Evolutionary conservation across 2,888 invertebrate species (phyloP).

Genomic region (Gastracanthus pulcherrimus): DNA sequence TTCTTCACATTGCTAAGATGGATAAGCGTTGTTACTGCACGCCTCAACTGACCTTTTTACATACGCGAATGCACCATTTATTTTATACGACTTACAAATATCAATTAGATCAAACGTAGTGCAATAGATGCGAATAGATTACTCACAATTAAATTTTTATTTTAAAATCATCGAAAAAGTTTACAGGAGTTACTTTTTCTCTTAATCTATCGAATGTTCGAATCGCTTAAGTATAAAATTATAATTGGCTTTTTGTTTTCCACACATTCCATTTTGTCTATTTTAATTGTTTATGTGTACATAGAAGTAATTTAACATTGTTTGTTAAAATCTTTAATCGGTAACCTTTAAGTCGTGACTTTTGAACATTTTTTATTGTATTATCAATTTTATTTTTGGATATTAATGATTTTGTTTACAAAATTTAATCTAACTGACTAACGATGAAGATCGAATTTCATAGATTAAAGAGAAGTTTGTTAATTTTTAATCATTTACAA

Average conservation of each 20-base stretch:
- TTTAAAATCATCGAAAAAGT: background rate
- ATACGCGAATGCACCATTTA: constrained; percentile 27
- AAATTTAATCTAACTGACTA: background rate
- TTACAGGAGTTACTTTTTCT: background rate
- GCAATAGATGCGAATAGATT: constrained; percentile 30
- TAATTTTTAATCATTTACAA: background rate
- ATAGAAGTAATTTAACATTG: constrained; percentile 7
- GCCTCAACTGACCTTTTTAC: constrained; percentile 41
- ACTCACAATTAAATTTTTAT: constrained; percentile 18
- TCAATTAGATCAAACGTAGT: constrained; percentile 35
- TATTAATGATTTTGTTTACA: background rate
- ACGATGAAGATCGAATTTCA: constrained; percentile 11
- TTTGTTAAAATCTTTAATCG: no score
- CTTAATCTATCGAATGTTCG: constrained; percentile 18
- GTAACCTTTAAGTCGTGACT: no score
- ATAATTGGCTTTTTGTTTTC: background rate
- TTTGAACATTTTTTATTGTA: no score
- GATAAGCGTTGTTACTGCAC: constrained; percentile 58
- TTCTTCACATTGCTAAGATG: constrained; percentile 61
- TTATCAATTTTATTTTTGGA: no score
- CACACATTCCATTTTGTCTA: constrained; percentile 1
- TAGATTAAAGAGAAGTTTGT: constrained; percentile 25
- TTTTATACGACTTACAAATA: constrained; percentile 17
- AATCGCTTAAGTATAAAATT: background rate
- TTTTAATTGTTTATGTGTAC: background rate